A percentile compares a stretch with the other conserved stretches of the same genome.
Evolutionary conservation across 2,888 invertebrate species (phyloP).

Genomic region (Drosophila melanosoma): DNA sequence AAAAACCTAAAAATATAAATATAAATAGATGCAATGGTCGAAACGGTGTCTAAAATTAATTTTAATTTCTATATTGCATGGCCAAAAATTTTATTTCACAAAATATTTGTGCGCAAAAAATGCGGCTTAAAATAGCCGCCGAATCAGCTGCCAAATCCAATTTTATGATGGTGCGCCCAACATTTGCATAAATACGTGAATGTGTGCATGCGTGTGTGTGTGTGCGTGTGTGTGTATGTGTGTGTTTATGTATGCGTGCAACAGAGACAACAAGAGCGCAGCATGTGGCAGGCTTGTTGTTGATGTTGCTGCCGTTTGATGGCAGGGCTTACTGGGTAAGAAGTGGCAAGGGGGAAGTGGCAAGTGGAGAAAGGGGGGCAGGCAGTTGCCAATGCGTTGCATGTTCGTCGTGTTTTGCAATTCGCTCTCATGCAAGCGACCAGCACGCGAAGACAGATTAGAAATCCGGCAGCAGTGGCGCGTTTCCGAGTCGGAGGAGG

Average conservation of each 20-base stretch:
- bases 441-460: slow-evolving; percentile 79
- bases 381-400: slow-evolving; percentile 52
- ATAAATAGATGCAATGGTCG: slow-evolving; percentile 55
- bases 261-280: slow-evolving; percentile 50
- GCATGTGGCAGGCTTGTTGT: slow-evolving; percentile 70
- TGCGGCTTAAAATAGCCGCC: slow-evolving; percentile 71
- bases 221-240: slow-evolving; percentile 23
- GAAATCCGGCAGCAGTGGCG: slow-evolving; percentile 61
- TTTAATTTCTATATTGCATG: slow-evolving; percentile 60
- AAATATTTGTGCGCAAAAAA: slow-evolving; percentile 51
- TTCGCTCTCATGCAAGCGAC: slow-evolving; percentile 73
- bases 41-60: slow-evolving; percentile 64
- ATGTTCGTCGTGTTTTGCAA: slow-evolving; percentile 73
- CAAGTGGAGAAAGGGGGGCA: slow-evolving; percentile 3
- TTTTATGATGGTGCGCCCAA: slow-evolving; percentile 70
- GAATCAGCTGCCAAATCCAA: slow-evolving; percentile 81
- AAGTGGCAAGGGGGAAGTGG: neutral
- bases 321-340: slow-evolving; percentile 4
- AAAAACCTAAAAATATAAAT: slow-evolving; percentile 53
- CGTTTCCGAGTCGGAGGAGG: slow-evolving; percentile 14
- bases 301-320: slow-evolving; percentile 47
- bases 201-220: slow-evolving; percentile 11
- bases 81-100: slow-evolving; percentile 51
- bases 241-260: slow-evolving; percentile 34
- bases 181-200: slow-evolving; percentile 64